Percentiles rank a stretch among this genome's conserved stretches.
These are phyloP conservation scores for Chrysolina haemoptera DNA, from an alignment of 2,888 invertebrate genomes.

Conservation along the genomic window DNA sequence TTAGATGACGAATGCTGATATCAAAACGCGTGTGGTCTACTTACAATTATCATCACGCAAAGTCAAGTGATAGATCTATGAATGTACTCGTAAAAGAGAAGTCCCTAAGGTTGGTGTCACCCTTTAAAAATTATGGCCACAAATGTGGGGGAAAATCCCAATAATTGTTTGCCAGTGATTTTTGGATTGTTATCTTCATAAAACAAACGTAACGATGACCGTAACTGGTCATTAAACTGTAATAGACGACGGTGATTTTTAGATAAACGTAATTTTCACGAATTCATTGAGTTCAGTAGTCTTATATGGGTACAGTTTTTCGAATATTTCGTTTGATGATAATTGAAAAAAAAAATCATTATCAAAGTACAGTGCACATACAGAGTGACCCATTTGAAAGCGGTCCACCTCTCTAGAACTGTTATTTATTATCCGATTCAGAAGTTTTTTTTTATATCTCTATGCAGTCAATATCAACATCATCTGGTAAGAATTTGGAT, in stretches of 20 bases:
- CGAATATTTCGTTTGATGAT: too few relatives aligned
- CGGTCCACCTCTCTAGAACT: too few relatives aligned
- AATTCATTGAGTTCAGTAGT: too few relatives aligned
- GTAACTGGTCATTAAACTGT: background rate
- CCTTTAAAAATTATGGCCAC: background rate
- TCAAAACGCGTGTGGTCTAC: conserved; percentile 32
- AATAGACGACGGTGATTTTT: background rate
- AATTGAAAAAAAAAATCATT: too few relatives aligned
- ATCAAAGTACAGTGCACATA: too few relatives aligned
- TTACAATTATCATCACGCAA: conserved; percentile 34
- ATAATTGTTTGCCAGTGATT: background rate
- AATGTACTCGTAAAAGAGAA: background rate
- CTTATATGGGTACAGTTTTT: too few relatives aligned
- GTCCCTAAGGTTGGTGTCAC: background rate
- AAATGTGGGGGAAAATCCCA: background rate
- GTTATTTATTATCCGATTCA: too few relatives aligned
- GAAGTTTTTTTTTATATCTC: too few relatives aligned
- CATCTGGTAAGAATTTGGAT: too few relatives aligned
- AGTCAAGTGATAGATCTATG: conserved; percentile 1
- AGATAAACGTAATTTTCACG: too few relatives aligned
- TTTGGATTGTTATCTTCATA: background rate
- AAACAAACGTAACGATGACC: background rate
- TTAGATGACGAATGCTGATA: conserved; percentile 36
- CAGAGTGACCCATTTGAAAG: too few relatives aligned
- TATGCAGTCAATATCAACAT: too few relatives aligned